Evolutionary conservation across 2,888 invertebrate genomes (phyloP).

Genomic region (Lithophane ornitopus): DNA sequence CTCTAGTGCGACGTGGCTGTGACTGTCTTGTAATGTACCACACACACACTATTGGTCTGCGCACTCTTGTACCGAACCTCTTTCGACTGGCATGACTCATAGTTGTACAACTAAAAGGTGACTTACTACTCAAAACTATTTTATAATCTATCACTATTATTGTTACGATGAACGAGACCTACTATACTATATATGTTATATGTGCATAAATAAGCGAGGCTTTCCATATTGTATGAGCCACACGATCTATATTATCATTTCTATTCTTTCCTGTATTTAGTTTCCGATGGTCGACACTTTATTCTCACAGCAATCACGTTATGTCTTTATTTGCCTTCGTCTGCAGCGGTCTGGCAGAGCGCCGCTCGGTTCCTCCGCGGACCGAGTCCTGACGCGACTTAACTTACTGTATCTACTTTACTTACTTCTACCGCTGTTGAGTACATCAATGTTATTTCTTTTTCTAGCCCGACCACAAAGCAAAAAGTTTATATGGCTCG

Average conservation of each 20-base stretch:
- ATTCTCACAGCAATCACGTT: constrained; percentile 82
- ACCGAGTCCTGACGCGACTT: constrained; percentile 30
- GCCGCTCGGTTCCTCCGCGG: constrained; percentile 45
- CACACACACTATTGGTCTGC: constrained; percentile 65
- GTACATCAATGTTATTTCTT: constrained; percentile 86
- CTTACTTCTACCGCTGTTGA: constrained; percentile 77
- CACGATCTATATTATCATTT: constrained; percentile 75
- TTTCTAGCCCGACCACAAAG: constrained; percentile 89
- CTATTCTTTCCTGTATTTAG: constrained; percentile 67
- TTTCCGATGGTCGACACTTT: constrained; percentile 71
- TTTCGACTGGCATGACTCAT: constrained; percentile 83
- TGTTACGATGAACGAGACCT: constrained; percentile 75
- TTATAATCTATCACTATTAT: constrained; percentile 81
- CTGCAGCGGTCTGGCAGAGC: constrained; percentile 63
- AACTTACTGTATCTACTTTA: constrained; percentile 51
- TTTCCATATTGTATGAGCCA: constrained; percentile 83
- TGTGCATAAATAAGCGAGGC: constrained; percentile 84
- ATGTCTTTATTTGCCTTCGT: constrained; percentile 81
- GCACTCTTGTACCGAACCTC: constrained; percentile 67
- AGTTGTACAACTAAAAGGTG: constrained; percentile 89
- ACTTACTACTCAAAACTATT: constrained; percentile 94
- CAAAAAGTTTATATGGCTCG: constrained; percentile 90
- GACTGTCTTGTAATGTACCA: constrained; percentile 81
- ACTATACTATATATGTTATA: constrained; percentile 70
- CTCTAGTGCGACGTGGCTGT: constrained; percentile 87